phyloP scores from a whole-genome alignment of 2,888 invertebrate genomes.

The Molorchus minor region DNA sequence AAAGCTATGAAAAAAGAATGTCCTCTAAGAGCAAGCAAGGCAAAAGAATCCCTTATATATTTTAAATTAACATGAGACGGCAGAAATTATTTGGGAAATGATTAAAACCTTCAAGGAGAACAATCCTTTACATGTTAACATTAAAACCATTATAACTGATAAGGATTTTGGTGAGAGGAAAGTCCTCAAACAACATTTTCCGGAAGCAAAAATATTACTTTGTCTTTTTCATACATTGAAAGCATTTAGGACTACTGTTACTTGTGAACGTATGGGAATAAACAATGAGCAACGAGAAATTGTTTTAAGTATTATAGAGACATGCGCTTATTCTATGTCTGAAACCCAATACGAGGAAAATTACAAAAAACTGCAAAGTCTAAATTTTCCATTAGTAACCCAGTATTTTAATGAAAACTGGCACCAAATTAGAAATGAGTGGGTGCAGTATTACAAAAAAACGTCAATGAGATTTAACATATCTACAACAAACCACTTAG shows the following conservation, averaged over 20 bases:
- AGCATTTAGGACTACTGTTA: slow-evolving; percentile 23
- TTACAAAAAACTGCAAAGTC: slow-evolving; percentile 5
- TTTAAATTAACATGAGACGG: too few species aligned
- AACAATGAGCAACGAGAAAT: slow-evolving; percentile 15
- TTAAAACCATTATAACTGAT: slow-evolving; percentile 19
- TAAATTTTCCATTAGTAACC: slow-evolving; percentile 13
- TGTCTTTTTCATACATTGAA: slow-evolving; percentile 26
- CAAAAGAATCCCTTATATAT: too few species aligned
- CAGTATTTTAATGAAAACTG: slow-evolving; percentile 26
- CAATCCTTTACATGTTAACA: too few species aligned
- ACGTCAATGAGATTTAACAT: slow-evolving; percentile 14
- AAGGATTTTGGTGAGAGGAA: slow-evolving; percentile 24
- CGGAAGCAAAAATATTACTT: slow-evolving; percentile 16
- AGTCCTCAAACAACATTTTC: slow-evolving; percentile 20
- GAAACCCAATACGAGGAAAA: slow-evolving; percentile 9
- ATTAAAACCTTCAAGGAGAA: too few species aligned
- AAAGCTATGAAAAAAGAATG: too few species aligned
- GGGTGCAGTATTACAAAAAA: slow-evolving; percentile 22
- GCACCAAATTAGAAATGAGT: slow-evolving; percentile 18
- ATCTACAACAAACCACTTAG: slow-evolving; percentile 23
- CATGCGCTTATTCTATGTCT: slow-evolving; percentile 20
- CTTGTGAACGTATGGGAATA: slow-evolving; percentile 21
- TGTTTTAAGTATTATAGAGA: slow-evolving; percentile 16
- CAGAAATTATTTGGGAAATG: too few species aligned
- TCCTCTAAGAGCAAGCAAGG: too few species aligned